Evolutionary conservation across 2,113 vertebrate genomes (phyloP).

Genomic region (Apodemus speciosus): DNA sequence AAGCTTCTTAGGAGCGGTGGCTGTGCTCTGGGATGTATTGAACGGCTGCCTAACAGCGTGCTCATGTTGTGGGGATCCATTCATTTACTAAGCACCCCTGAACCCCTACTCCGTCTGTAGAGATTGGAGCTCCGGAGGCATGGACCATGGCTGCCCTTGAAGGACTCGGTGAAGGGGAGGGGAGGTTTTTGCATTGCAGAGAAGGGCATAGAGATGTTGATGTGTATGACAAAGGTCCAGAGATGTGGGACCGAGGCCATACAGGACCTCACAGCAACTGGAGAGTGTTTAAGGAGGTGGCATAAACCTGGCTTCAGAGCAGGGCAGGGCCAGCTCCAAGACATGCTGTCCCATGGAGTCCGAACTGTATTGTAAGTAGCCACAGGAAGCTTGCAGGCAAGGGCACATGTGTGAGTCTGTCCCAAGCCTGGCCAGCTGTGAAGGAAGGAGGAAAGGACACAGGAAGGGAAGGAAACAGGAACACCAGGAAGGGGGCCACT

Average conservation of each 20-base stretch:
- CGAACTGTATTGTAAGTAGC: background rate
- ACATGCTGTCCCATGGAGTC: background rate
- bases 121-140: background rate
- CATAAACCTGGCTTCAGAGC: background rate
- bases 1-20: background rate
- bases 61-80: background rate
- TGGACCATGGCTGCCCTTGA: background rate
- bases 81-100: background rate
- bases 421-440: background rate
- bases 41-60: background rate
- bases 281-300: background rate
- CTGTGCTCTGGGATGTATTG: background rate
- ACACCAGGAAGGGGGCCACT: background rate
- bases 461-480: background rate
- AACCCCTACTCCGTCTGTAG: too few species aligned
- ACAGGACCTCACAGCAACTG: too few species aligned
- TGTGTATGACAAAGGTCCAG: background rate
- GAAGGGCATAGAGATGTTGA: fast-evolving
- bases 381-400: background rate
- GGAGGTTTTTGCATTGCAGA: fast-evolving
- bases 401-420: too few species aligned
- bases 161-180: background rate
- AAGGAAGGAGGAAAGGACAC: too few species aligned
- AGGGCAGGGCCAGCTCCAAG: background rate
- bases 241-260: background rate